phyloP scores from a whole-genome alignment of 2,113 vertebrate species.

The Podiceps cristatus region DNA sequence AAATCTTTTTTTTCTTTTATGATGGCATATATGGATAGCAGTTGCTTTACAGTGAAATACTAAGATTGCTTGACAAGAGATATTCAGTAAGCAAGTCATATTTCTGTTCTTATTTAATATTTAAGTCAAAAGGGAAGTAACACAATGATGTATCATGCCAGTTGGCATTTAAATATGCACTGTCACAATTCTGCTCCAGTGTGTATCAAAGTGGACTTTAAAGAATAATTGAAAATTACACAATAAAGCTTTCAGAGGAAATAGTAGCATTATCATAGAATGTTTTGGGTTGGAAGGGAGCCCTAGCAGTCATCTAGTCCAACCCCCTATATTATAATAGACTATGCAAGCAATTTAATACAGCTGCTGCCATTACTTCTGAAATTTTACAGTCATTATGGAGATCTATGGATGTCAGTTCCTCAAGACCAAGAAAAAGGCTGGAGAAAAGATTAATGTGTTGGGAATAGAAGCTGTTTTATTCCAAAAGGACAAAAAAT shows the following conservation, averaged over 20 bases:
- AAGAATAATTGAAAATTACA: constrained; percentile 15
- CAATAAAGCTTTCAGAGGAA: background rate
- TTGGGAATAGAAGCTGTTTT: background rate
- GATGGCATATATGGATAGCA: background rate
- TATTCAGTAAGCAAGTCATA: background rate
- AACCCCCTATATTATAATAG: background rate
- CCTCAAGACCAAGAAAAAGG: background rate
- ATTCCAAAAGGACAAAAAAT: background rate
- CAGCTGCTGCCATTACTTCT: background rate
- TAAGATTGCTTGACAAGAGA: background rate
- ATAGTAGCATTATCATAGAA: background rate
- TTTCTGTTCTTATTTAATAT: background rate
- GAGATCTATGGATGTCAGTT: background rate
- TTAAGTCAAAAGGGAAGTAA: background rate
- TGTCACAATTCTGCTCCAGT: background rate
- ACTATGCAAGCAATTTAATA: background rate
- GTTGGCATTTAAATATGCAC: background rate
- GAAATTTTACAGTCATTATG: background rate
- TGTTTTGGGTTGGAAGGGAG: no score
- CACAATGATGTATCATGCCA: background rate
- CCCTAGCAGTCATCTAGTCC: no score
- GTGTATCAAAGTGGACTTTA: background rate
- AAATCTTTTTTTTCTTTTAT: background rate
- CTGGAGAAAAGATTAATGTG: background rate
- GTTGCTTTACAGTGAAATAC: background rate